phyloP scores from a whole-genome alignment of 1,140 invertebrate genomes.

The Halesus radiatus region DNA sequence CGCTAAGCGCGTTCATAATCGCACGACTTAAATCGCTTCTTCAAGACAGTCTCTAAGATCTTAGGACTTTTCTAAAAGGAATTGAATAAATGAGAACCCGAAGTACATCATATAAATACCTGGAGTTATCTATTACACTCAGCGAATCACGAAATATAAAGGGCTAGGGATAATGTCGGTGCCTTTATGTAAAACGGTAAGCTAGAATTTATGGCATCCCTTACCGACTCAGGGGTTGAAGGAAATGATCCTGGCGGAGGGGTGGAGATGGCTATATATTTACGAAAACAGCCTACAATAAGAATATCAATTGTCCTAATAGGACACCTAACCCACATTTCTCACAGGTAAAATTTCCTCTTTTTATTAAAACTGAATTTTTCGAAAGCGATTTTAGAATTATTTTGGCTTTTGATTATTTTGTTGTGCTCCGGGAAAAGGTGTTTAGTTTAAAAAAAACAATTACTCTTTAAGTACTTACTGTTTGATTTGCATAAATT shows the following conservation, averaged over 20 bases:
- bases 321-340: slow-evolving; percentile 51
- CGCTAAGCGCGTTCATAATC: no score
- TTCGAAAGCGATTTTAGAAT: not conserved
- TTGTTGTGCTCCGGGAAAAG: no score
- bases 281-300: slow-evolving; percentile 52
- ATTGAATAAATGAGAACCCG: no score
- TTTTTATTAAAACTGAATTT: slow-evolving; percentile 54
- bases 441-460: no score
- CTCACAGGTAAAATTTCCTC: slow-evolving; percentile 48
- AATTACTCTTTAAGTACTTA: no score
- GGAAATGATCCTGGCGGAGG: slow-evolving; percentile 25
- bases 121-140: slow-evolving; percentile 16
- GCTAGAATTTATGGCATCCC: slow-evolving; percentile 53
- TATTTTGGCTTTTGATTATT: no score
- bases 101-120: not conserved
- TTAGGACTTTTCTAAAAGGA: no score
- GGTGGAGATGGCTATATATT: slow-evolving; percentile 48
- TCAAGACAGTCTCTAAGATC: no score
- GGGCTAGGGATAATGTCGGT: slow-evolving; percentile 47
- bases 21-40: no score
- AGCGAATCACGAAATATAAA: slow-evolving; percentile 47
- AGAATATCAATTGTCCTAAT: slow-evolving; percentile 56
- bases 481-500: no score
- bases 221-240: slow-evolving; percentile 24
- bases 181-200: slow-evolving; percentile 55